Evolutionary conservation across 1,140 invertebrate species (phyloP).

Genomic region (Leptinotarsa texana): DNA sequence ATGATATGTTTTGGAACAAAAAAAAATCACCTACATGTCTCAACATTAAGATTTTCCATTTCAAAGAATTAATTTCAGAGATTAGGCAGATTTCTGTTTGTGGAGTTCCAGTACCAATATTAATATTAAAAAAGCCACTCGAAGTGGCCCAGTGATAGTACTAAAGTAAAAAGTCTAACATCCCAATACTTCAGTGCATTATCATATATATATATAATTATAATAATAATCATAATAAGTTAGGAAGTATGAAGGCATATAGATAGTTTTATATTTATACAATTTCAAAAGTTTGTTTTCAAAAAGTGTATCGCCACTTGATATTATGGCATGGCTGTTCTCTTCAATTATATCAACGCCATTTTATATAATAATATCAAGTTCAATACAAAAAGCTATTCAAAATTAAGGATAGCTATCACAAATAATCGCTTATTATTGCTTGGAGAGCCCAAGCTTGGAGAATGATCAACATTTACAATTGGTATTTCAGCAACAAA

Average conservation of each 20-base stretch:
- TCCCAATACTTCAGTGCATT: constrained; percentile 57
- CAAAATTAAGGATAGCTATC: constrained; percentile 50
- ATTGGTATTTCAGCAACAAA: constrained; percentile 36
- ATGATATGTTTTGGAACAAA: too few species aligned
- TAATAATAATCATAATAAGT: constrained; percentile 51
- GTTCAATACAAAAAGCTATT: constrained; percentile 47
- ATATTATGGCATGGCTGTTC: constrained; percentile 25
- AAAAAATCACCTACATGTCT: too few species aligned
- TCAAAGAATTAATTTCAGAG: neutral
- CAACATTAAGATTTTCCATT: neutral
- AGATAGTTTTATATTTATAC: constrained; percentile 55
- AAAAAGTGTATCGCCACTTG: constrained; percentile 40
- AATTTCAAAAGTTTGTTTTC: constrained; percentile 48
- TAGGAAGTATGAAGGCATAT: constrained; percentile 57
- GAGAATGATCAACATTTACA: constrained; percentile 49
- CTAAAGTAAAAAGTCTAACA: constrained; percentile 58
- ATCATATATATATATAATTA: constrained; percentile 50
- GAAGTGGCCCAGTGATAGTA: constrained; percentile 52
- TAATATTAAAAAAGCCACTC: constrained; percentile 54
- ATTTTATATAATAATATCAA: constrained; percentile 38
- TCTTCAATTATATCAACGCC: constrained; percentile 17
- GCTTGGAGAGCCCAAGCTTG: constrained; percentile 41
- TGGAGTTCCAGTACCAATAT: constrained; percentile 45
- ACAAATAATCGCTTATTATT: constrained; percentile 50
- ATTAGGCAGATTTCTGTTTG: constrained; percentile 23